Conservation (phyloP, 2,888 invertebrate species). For the Endotricha flammealis region DNA sequence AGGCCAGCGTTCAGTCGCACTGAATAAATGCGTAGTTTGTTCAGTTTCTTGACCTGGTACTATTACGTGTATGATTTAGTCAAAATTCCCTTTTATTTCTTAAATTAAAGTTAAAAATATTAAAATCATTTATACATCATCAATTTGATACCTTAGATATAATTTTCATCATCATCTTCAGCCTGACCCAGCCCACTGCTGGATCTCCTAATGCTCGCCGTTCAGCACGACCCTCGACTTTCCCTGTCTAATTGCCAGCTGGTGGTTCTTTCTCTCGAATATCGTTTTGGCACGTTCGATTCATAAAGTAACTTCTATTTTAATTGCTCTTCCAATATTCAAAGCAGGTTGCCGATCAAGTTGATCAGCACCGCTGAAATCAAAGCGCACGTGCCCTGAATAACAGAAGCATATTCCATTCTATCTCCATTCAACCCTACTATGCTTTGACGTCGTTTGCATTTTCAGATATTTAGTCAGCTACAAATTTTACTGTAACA, state of each 20-base stretch:
- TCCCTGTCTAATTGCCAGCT: too few species aligned
- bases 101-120: too few species aligned
- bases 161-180: too few species aligned
- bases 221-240: too few species aligned
- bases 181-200: too few species aligned
- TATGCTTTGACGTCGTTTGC: constrained; percentile 37
- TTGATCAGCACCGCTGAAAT: constrained; percentile 51
- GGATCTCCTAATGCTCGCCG: too few species aligned
- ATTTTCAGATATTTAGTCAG: constrained; percentile 28
- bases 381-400: constrained; percentile 54
- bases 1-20: constrained; percentile 22
- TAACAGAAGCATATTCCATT: constrained; percentile 31
- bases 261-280: neutral
- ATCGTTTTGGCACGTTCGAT: neutral
- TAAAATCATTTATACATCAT: too few species aligned
- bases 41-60: constrained; percentile 49
- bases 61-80: constrained; percentile 25
- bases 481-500: neutral
- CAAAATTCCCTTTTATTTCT: too few species aligned
- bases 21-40: constrained; percentile 43
- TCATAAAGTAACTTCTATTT: constrained; percentile 14
- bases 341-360: constrained; percentile 36
- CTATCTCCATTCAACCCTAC: constrained; percentile 29
- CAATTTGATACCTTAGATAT: too few species aligned
- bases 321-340: constrained; percentile 36